Evolutionary conservation across 2,797 vertebrate species (phyloP), one percentile per base, ranked within the genome.

Genomic region (Phoeniculus purpureus): DNA sequence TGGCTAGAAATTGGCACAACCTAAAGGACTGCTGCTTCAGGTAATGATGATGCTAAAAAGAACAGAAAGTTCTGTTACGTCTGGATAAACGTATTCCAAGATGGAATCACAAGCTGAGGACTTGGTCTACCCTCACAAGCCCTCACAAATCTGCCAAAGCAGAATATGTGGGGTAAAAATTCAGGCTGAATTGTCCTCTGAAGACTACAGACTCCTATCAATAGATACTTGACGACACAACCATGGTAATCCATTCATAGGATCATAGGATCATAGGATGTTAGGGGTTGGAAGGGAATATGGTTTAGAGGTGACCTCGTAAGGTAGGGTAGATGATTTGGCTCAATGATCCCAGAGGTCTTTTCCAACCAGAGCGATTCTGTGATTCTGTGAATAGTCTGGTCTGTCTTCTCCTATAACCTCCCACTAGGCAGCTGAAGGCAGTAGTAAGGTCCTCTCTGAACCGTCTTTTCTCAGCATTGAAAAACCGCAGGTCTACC

Each of bases 81-180:
- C 75, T 94, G 34, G 25, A 88, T 74, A 86, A 86, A 92, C 54
- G 82, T 37, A 56, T 74, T 73, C 60, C 64, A 89, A 87, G 20
- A 76, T 58, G 47, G 88, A 79, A 76, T 84, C 17, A 78, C 26
- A 76, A 76, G 22, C 29, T 82, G 23, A 74, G 20, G 34, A 85
- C 29, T 6, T 70, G 29, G 37, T 43, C 27, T 78, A 74, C 18
- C n/a, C 32, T 94, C 51, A 47, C 22, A 55, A 37, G 11, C 20
- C 26, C 59, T 74, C 58, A 72, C 31, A 67, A 67, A 77, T n/a
- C 59, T 68, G 31, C 45, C 84, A 71, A 72, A 79, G 14, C 7
- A 65, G 27, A 54, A 75, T n/a, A 1, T 66, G 6, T 79, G 17
- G 32, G 10, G 21, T 27, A 14, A 67, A 27, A 81, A 54, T 29